A percentile compares a stretch with the other conserved stretches of the same genome.
phyloP scores from a whole-genome alignment of 2,113 vertebrate species.

The Riparia riparia region DNA sequence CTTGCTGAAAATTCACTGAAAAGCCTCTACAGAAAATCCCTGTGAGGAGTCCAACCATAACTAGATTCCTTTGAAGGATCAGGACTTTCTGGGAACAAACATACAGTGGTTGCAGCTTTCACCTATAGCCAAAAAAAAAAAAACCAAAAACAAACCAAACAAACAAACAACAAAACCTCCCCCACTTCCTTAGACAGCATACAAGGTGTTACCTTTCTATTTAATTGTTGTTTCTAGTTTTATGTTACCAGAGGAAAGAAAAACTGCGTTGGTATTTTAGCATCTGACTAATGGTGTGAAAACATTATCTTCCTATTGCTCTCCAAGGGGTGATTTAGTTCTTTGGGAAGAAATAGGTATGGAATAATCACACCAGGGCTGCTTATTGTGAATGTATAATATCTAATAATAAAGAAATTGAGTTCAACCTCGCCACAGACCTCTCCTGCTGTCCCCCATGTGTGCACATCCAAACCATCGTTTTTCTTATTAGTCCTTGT shows the following conservation, averaged over 20 bases:
- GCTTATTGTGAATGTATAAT: background rate
- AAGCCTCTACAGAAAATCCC: background rate
- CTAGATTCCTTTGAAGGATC: background rate
- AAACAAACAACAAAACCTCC: too few relatives aligned
- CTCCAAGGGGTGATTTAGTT: constrained; percentile 15
- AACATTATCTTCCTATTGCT: constrained; percentile 6
- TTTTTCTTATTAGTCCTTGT: constrained; percentile 9
- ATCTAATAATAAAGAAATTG: background rate
- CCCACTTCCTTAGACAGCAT: background rate
- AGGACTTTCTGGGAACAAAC: background rate
- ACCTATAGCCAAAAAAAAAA: background rate
- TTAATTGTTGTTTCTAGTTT: background rate
- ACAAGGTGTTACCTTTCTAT: background rate
- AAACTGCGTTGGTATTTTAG: background rate
- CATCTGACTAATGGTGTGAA: constrained; percentile 33
- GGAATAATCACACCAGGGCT: constrained; percentile 9
- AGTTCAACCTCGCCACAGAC: background rate
- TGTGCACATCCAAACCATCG: background rate
- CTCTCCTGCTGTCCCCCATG: background rate
- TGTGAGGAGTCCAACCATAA: background rate
- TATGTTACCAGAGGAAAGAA: background rate
- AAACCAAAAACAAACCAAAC: too few relatives aligned
- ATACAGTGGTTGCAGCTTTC: background rate
- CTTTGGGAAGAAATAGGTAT: constrained; percentile 10
- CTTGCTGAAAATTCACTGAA: background rate